Evolutionary conservation across 1,140 invertebrate genomes (phyloP).

Genomic region (Sweltsa coloradensis): DNA sequence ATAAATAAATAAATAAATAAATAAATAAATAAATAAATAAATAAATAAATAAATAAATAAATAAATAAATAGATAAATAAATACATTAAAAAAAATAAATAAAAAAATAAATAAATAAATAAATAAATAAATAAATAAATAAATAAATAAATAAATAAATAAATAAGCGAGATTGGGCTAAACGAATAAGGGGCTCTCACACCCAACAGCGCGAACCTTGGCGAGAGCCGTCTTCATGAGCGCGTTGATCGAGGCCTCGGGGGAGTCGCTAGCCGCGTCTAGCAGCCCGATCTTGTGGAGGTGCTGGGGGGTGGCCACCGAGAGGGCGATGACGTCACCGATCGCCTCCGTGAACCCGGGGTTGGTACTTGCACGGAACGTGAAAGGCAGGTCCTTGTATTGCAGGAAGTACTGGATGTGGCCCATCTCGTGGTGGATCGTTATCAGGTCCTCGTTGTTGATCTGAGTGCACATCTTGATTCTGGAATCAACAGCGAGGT

Average conservation of each 20-base stretch:
- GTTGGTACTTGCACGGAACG: constrained; percentile 58
- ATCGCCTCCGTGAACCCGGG: constrained; percentile 88
- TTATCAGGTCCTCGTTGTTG: constrained; percentile 50
- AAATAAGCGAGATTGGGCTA: too few species aligned
- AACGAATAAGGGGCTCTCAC: too few species aligned
- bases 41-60: too few species aligned
- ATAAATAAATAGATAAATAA: too few species aligned
- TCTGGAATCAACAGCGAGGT: constrained; percentile 27
- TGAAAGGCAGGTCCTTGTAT: constrained; percentile 51
- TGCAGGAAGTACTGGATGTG: constrained; percentile 62
- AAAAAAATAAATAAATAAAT: too few species aligned
- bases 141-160: too few species aligned
- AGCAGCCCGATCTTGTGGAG: constrained; percentile 60
- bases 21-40: too few species aligned
- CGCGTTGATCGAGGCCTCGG: constrained; percentile 43
- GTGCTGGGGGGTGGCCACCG: constrained; percentile 67
- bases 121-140: too few species aligned
- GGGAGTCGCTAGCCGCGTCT: constrained; percentile 60
- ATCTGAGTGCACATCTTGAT: constrained; percentile 69
- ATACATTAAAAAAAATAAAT: too few species aligned
- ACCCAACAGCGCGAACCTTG: too few species aligned
- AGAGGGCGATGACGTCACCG: constrained; percentile 76
- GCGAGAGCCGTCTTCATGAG: constrained; percentile 46
- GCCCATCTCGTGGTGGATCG: constrained; percentile 66
- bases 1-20: too few species aligned